Evolutionary conservation across 2,113 vertebrate species (phyloP).

Genomic region (Gulo gulo): DNA sequence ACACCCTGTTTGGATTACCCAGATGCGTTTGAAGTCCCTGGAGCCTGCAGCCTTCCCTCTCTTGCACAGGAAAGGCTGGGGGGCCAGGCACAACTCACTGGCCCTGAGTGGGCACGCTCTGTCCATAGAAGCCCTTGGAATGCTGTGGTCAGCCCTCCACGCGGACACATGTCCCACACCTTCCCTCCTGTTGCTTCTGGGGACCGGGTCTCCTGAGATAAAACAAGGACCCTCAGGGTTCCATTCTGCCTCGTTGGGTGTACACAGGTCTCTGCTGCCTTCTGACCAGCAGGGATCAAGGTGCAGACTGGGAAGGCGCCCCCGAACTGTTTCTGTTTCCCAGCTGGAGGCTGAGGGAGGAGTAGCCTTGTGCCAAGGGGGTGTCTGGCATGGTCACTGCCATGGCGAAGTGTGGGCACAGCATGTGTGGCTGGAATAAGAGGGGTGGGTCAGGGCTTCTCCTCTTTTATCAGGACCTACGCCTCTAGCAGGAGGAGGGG

Average conservation of each 20-base stretch:
- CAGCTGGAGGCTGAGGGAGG: background rate
- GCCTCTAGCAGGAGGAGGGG: background rate
- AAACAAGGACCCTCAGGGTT: background rate
- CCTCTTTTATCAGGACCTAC: background rate
- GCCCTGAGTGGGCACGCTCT: background rate
- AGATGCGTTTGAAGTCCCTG: conserved; percentile 38
- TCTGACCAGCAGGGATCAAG: background rate
- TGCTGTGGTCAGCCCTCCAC: background rate
- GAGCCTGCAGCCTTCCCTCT: background rate
- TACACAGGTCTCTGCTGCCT: background rate
- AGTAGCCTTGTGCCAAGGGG: background rate
- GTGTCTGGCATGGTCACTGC: background rate
- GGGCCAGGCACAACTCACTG: background rate
- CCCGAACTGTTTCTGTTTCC: background rate
- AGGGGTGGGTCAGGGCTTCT: background rate
- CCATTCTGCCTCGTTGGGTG: background rate
- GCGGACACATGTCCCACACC: background rate
- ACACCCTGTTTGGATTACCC: conserved; percentile 51
- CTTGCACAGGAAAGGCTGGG: background rate
- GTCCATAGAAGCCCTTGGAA: background rate
- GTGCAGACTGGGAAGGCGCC: background rate
- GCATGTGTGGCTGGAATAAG: background rate
- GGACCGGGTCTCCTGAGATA: background rate
- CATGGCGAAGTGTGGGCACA: background rate
- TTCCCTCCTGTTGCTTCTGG: background rate